Conservation (phyloP, 2,797 vertebrate genomes). For the Myiotriccus ornatus region DNA sequence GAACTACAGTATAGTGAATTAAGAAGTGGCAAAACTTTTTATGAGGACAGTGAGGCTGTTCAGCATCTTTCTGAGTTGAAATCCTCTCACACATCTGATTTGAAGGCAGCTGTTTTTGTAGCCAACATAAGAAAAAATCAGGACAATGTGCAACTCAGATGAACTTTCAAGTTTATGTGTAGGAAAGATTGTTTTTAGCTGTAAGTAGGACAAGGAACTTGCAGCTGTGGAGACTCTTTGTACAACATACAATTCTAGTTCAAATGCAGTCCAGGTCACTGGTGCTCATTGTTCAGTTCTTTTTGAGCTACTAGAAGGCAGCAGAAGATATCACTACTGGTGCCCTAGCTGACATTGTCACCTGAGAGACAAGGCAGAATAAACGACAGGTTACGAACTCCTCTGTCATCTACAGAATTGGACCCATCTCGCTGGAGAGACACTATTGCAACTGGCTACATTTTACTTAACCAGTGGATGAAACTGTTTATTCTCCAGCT, state of each 20-base stretch:
- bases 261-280: neutral
- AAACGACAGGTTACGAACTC: neutral
- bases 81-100: neutral
- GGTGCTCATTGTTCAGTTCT: neutral
- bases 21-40: constrained; percentile 2
- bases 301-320: neutral
- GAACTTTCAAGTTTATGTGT: neutral
- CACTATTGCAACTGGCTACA: neutral
- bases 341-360: neutral
- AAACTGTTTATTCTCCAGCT: neutral
- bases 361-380: neutral
- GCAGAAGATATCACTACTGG: neutral
- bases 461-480: neutral
- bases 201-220: neutral
- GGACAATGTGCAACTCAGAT: neutral
- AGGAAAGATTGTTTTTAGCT: neutral
- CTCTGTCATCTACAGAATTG: neutral
- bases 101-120: neutral
- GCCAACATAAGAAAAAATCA: neutral
- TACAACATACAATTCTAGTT: neutral
- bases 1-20: neutral
- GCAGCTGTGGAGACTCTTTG: neutral
- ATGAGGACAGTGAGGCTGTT: neutral
- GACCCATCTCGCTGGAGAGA: neutral
- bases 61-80: constrained; percentile 3